Base-by-base conservation (phyloP, 2,113 vertebrate genomes). In the Neodontobutis hainanensis region DNA sequence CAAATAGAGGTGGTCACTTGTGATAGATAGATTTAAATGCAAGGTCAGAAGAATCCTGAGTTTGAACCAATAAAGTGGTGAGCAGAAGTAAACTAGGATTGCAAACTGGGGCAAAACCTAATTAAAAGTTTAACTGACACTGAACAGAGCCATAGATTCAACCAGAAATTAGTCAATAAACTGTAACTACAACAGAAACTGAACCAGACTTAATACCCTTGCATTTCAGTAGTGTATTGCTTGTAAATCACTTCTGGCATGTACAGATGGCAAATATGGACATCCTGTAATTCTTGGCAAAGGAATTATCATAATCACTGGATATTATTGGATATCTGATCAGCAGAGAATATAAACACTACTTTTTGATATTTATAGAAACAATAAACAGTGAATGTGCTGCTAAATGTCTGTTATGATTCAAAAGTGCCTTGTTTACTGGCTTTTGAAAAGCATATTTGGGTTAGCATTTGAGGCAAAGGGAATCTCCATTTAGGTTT, bases 351-450 rank as follows among this genome's bases (percentile, higher is more conserved):
- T 94, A 90, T 82, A 92, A 89, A 90, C 88, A 49, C 42, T 70
- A 36, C 77, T 73, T 81, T 81, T 89, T 64, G 83, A 83, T 92
- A 77, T 91, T 93, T 93, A 87, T 83, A 84, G 81, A 82, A 50
- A 77, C 55, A 60, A 67, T 90, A 91, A 90, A 90, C 86, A 87
- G 7, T 44, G 32, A 68, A 69, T 61, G 47, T 63, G 73, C 80
- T 89, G 81, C 71, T 71, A 85, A 87, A 85, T 69, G 80, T 89
- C 85, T 88, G 82, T 83, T 90, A 78, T 82, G 74, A 83, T 91
- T 90, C 78, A 71, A 67, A 83, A 81, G 65, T 16, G 75, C 73
- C 42, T 8, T 84, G 77, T 90, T 86, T 90, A 87, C 79, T 81
- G 84, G 85, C 78, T 84, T 27, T 89, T 85, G 72, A 89, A 47